Evolutionary conservation across 2,888 invertebrate genomes (phyloP), one percentile per base, ranked within the genome.

Genomic region (Dusona sp.): DNA sequence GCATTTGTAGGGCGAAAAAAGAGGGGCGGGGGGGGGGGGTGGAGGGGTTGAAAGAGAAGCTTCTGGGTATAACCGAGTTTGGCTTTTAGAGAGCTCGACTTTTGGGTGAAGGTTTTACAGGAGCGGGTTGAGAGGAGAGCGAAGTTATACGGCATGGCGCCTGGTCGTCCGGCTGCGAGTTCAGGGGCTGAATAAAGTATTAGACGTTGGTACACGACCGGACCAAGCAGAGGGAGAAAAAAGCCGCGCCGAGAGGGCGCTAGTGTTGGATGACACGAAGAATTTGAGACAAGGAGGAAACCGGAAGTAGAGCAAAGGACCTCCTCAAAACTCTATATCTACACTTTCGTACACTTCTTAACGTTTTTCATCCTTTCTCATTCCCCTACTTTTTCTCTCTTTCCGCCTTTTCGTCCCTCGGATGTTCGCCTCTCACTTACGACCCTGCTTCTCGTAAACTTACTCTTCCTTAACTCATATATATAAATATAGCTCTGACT

Each of bases 151-250:
- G 73, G 65, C 51, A 73, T 25, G 81, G 82, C 87, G 68, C 79
- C 74, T 75, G 79, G 70, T 87, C 68, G 84, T 84, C 87, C 82
- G 82, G 67, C 74, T 65, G 57, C 72, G 83, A 81, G 79, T 86
- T 79, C 80, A 82, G 79, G 87, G 88, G 88, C 80, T 91, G 91
- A 92, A 91, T 91, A 92, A 91, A 91, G 90, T 91, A 91, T 91
- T 88, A 91, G 91, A 88, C 86, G 89, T 83, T 86, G 88, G 79
- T 61, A 77, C 57, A 83, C 78, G 83, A 81, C 81, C 77, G 78
- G 73, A 74, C 67, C 73, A 29, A 64, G 29, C 9, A 16, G 67
- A n/a, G 19, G 9, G 48, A 9, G 67, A n/a, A 22, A 42, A 51
- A 45, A 57, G 36, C 45, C 42, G 25, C 82, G 73, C n/a, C 45